A percentile compares a stretch with the other conserved stretches of the same genome.
These are phyloP conservation scores for Rhabdomys pumilio DNA, from an alignment of 2,797 vertebrate genomes.

Conservation along the genomic window DNA sequence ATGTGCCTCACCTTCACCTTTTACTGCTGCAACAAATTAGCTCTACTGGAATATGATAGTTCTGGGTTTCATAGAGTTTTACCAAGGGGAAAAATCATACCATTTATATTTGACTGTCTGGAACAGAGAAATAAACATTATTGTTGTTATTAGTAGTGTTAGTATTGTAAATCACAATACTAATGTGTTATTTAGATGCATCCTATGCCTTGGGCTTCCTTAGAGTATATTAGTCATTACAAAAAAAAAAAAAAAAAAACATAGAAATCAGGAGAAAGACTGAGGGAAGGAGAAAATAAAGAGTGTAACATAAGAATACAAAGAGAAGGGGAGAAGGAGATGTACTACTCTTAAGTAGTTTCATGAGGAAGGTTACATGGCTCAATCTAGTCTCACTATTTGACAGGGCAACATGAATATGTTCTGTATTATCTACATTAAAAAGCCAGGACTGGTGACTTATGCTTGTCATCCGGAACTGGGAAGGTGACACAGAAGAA, in stretches of 20 bases:
- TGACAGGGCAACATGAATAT: not conserved
- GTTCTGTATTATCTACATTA: not conserved
- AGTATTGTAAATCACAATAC: not conserved
- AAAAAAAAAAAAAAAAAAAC: conserved; percentile 13
- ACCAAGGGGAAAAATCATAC: not conserved
- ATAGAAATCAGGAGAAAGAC: not conserved
- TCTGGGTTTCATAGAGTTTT: not conserved
- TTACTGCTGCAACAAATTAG: not conserved
- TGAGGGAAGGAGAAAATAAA: not conserved
- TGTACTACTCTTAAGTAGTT: not conserved
- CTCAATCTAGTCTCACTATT: not conserved
- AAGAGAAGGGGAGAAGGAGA: not conserved
- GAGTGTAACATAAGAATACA: fast-evolving
- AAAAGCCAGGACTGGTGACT: not conserved
- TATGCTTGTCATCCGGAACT: not conserved
- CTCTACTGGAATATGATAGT: not conserved
- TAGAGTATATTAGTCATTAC: not conserved
- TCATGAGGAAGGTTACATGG: not conserved
- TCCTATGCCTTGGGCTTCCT: not conserved
- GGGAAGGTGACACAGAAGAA: not conserved
- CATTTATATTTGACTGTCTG: not conserved
- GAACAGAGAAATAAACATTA: not conserved
- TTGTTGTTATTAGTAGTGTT: not conserved
- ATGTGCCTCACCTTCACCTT: fast-evolving
- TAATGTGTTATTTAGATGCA: not conserved